These are phyloP conservation scores for Chinchilla lanigera DNA, from an alignment of 2,113 vertebrate species.

Conservation along the genomic window DNA sequence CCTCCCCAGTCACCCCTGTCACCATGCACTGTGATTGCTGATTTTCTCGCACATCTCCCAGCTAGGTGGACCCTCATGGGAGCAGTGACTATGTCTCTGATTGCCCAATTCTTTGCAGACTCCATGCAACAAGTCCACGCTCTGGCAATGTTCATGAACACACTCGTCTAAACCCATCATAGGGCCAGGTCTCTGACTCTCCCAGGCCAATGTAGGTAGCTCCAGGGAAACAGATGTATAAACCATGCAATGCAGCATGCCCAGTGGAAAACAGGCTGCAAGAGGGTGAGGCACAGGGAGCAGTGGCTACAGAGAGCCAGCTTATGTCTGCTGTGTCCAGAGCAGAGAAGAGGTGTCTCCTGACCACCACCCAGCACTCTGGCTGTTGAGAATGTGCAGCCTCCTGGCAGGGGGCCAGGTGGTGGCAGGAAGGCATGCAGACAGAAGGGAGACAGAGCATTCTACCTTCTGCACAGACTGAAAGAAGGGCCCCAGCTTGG, in stretches of 20 bases:
- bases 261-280: rapidly evolving
- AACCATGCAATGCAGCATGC: not conserved
- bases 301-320: not conserved
- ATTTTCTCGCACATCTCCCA: not conserved
- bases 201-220: not conserved
- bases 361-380: not conserved
- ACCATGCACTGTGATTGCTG: not conserved
- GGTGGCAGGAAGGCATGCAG: not conserved
- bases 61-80: not conserved
- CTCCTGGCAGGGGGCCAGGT: not conserved
- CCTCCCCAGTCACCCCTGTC: not conserved
- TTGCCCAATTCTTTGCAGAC: not conserved
- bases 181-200: not conserved
- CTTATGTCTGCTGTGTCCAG: not conserved
- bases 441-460: not conserved
- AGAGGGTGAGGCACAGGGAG: rapidly evolving
- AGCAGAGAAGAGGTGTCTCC: not conserved
- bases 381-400: not conserved
- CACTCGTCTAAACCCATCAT: not conserved
- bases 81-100: not conserved
- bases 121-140: not conserved
- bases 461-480: not conserved
- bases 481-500: not conserved
- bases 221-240: not conserved
- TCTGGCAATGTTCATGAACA: not conserved